A percentile compares a stretch with the other conserved stretches of the same genome.
Conservation (phyloP, 2,888 invertebrate species). For the Drosophila multiciliata region DNA sequence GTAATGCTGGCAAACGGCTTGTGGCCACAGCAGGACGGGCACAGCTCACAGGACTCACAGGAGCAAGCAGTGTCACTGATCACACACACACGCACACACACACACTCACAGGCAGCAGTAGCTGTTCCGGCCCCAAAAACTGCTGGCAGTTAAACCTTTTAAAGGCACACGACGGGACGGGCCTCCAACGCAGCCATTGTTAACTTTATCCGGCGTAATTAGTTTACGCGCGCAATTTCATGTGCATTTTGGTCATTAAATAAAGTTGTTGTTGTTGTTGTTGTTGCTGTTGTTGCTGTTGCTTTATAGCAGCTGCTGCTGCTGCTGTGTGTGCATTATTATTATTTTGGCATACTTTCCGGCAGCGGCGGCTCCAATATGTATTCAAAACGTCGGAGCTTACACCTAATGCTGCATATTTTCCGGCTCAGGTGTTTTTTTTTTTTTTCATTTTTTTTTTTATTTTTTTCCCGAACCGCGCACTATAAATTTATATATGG, state of each 20-base stretch:
- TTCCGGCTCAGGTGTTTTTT: conserved; percentile 67
- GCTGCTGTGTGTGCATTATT: conserved; percentile 56
- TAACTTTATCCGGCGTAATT: conserved; percentile 79
- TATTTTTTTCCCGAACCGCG: conserved; percentile 28
- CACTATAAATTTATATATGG: conserved; percentile 67
- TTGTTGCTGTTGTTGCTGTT: conserved; percentile 23
- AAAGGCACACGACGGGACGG: conserved; percentile 52
- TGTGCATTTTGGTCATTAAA: conserved; percentile 79
- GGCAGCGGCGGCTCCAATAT: conserved; percentile 43
- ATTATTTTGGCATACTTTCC: conserved; percentile 72
- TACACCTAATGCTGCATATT: conserved; percentile 63
- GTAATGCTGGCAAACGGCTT: conserved; percentile 70
- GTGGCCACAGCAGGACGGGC: conserved; percentile 66
- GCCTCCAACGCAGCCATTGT: conserved; percentile 55
- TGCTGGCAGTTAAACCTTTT: conserved; percentile 69
- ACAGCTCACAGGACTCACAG: conserved; percentile 13
- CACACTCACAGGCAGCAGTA: conserved; percentile 4
- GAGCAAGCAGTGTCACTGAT: conserved; percentile 17
- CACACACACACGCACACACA: no score
- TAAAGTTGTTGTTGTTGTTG: conserved; percentile 23
- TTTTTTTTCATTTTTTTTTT: conserved; percentile 24
- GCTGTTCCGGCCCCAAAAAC: conserved; percentile 12
- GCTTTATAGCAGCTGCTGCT: conserved; percentile 23
- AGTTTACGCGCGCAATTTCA: conserved; percentile 81
- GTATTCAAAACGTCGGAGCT: conserved; percentile 56